Conservation (phyloP, 2,113 vertebrate species). For the Perccottus glenii region DNA sequence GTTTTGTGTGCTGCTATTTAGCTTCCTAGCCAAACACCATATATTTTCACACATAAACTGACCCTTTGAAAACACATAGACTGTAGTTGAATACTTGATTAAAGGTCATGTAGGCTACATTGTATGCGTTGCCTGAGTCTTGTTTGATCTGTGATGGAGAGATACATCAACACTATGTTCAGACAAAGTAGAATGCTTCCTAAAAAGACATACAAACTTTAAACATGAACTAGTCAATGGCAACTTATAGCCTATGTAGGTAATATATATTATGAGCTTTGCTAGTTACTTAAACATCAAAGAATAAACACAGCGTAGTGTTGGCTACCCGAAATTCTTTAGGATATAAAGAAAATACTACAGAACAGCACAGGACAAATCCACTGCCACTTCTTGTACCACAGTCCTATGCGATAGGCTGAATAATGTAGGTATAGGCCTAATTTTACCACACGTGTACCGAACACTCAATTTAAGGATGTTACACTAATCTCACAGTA, state of each 20-base stretch:
- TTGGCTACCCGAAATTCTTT: neutral
- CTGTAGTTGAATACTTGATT: neutral
- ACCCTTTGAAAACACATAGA: no score
- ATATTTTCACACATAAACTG: no score
- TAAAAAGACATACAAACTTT: no score
- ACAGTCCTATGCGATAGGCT: neutral
- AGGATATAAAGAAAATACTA: neutral
- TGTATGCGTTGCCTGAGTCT: neutral
- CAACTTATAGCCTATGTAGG: no score
- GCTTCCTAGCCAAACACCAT: no score
- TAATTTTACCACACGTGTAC: slow-evolving; percentile 56
- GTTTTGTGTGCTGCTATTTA: no score
- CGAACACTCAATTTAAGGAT: slow-evolving; percentile 64
- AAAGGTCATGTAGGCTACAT: neutral
- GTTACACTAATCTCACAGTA: slow-evolving; percentile 76
- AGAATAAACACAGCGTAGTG: no score
- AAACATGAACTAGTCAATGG: no score
- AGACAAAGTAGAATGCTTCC: no score
- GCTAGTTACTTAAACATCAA: neutral
- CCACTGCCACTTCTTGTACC: neutral
- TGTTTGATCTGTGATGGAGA: neutral
- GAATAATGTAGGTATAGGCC: slow-evolving; percentile 12
- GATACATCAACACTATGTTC: neutral
- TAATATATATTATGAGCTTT: no score
- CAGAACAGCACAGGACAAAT: neutral